Evolutionary conservation across 2,797 vertebrate species (phyloP).

Genomic region (Helicolenus hilgendorfi): DNA sequence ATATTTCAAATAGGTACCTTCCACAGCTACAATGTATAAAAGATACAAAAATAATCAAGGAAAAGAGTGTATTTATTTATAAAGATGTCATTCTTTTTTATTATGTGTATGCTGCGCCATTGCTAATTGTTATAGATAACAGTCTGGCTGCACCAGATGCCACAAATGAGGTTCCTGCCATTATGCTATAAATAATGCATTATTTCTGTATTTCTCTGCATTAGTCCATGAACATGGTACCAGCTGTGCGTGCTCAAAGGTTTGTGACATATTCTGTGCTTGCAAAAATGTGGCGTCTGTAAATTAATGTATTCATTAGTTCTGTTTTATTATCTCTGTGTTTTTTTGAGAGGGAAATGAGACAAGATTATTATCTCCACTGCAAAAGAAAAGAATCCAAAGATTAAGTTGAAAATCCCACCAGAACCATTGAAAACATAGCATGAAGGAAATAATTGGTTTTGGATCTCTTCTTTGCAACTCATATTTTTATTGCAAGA

Average conservation of each 20-base stretch:
- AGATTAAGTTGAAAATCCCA: not conserved
- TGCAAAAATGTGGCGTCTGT: not conserved
- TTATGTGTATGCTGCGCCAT: not conserved
- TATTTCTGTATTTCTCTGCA: not conserved
- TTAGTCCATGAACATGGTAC: not conserved
- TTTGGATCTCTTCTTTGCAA: not conserved
- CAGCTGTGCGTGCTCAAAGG: not conserved
- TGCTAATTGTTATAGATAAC: not conserved
- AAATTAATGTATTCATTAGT: not conserved
- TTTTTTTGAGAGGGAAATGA: constrained; percentile 7
- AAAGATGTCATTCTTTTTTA: not conserved
- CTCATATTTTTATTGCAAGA: not conserved
- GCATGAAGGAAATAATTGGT: not conserved
- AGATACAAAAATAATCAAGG: not conserved
- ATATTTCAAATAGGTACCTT: not conserved
- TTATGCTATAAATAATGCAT: not conserved
- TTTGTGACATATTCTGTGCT: not conserved
- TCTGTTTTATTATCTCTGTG: not conserved
- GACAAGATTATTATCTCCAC: not conserved
- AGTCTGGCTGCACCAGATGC: not conserved
- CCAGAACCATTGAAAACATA: not conserved
- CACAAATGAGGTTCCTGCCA: not conserved
- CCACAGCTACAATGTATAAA: not conserved
- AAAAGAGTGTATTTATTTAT: not conserved
- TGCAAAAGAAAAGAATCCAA: not conserved